These are phyloP conservation scores for Caenorhabditis parvicauda DNA, from an alignment of 2,888 invertebrate genomes.

Conservation along the genomic window DNA sequence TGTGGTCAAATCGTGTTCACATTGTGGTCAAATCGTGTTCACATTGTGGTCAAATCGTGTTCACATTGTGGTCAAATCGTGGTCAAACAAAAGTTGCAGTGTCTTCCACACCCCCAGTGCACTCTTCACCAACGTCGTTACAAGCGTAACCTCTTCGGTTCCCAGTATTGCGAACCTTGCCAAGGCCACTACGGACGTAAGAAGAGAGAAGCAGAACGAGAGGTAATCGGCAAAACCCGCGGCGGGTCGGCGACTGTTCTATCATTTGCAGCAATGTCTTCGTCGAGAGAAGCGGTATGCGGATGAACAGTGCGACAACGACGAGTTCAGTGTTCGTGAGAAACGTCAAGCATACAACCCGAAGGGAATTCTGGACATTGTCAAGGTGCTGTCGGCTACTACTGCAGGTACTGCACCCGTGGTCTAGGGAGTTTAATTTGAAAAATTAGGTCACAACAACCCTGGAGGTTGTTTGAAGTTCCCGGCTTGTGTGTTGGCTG, in stretches of 20 bases:
- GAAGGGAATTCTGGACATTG: conserved; percentile 49
- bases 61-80: no score
- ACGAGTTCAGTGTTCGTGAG: conserved; percentile 38
- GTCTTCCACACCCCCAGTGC: conserved; percentile 52
- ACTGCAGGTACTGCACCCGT: conserved; percentile 11
- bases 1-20: no score
- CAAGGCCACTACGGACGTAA: conserved; percentile 42
- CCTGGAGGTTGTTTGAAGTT: conserved; percentile 50
- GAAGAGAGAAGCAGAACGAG: conserved; percentile 49
- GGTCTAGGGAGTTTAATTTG: background rate
- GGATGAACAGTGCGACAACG: conserved; percentile 37
- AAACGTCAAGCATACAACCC: conserved; percentile 53
- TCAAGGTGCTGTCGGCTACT: conserved; percentile 43
- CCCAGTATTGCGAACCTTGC: conserved; percentile 55
- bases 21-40: no score
- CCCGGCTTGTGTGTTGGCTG: conserved; percentile 53
- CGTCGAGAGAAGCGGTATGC: conserved; percentile 31
- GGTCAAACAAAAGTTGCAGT: conserved; percentile 28
- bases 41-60: no score
- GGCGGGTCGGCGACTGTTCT: no score
- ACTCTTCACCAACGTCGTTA: conserved; percentile 30
- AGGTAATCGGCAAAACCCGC: no score
- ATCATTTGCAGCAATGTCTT: conserved; percentile 23
- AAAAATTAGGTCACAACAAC: conserved; percentile 8
- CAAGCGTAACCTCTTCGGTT: conserved; percentile 42